Base-by-base conservation (phyloP, 2,888 invertebrate species). In the Netelia virgata region DNA sequence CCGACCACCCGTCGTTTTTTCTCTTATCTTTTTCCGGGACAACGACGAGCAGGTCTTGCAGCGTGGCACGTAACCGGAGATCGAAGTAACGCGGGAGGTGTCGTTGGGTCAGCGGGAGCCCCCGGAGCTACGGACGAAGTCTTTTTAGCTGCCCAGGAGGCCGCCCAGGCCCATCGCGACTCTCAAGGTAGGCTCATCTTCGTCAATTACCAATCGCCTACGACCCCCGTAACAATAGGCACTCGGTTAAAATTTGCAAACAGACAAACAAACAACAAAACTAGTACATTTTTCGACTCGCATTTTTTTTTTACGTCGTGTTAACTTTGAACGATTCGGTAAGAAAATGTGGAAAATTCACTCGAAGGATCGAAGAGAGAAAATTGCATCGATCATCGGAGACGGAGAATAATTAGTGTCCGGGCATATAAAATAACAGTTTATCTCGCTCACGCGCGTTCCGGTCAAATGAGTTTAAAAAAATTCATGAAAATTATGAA, bases 141-240 rank as follows among this genome's bases (percentile, higher is more conserved):
- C 92, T 96, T 96, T 93, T 96, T 97, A 95, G 96, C 97, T 94
- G 97, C 97, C 93, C 97, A 97, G 95, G 97, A 97, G 94, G 95
- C 95, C 92, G 95, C 95, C 86, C 95, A 95, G 94, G 96, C 96
- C 95, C 97, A 97, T 94, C 96, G 97, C 95, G 97, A 97, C 95
- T 97, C 97, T 94, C 97, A 97, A 97, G 97, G 97, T 97, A 97
- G 97, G 97, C 95, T 94, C 94, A 94, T 93, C 93, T 92, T 93
- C 92, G 91, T 92, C 93, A 91, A 90, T 92, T 91, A 85, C 84
- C 90, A 92, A 86, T 85, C 82, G 89, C 84, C 90, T 86, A 89
- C 88, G 89, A 85, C 86, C 90, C 89, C 91, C 91, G 91, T 88
- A 91, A 91, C 93, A 92, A 93, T 90, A 88, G 91, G 90, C 93